phyloP scores from a whole-genome alignment of 2,888 invertebrate genomes.

The Hemaris fuciformis region DNA sequence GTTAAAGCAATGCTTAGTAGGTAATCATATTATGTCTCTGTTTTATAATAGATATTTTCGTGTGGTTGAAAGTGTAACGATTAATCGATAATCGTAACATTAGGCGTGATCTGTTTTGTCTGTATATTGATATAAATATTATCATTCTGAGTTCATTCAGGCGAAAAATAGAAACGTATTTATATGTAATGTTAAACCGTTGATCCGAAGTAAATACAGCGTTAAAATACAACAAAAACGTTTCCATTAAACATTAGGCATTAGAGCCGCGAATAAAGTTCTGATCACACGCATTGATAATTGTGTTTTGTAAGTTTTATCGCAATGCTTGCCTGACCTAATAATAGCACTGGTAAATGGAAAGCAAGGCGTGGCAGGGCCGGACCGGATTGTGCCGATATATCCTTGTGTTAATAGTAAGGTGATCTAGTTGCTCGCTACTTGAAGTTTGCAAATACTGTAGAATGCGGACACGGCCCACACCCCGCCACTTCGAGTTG shows the following conservation, averaged over 20 bases:
- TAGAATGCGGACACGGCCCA: constrained; percentile 77
- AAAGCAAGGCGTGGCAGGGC: constrained; percentile 72
- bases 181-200: not conserved
- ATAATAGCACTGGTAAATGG: constrained; percentile 63
- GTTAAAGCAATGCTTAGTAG: not conserved
- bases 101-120: too few species aligned
- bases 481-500: constrained; percentile 50
- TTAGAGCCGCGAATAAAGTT: constrained; percentile 31
- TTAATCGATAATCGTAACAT: not conserved
- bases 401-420: constrained; percentile 72
- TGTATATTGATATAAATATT: not conserved
- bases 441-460: constrained; percentile 49
- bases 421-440: constrained; percentile 69
- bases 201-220: not conserved
- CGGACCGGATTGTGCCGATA: constrained; percentile 59
- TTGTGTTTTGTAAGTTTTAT: constrained; percentile 37
- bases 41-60: constrained; percentile 8
- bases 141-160: not conserved
- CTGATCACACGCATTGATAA: constrained; percentile 32
- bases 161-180: not conserved
- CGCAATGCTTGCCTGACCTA: constrained; percentile 44
- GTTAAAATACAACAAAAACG: not conserved
- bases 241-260: constrained; percentile 17
- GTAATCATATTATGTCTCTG: constrained; percentile 10
- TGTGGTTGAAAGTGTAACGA: not conserved